phyloP scores from a whole-genome alignment of 2,113 vertebrate species.

The Ptilonorhynchus violaceus region DNA sequence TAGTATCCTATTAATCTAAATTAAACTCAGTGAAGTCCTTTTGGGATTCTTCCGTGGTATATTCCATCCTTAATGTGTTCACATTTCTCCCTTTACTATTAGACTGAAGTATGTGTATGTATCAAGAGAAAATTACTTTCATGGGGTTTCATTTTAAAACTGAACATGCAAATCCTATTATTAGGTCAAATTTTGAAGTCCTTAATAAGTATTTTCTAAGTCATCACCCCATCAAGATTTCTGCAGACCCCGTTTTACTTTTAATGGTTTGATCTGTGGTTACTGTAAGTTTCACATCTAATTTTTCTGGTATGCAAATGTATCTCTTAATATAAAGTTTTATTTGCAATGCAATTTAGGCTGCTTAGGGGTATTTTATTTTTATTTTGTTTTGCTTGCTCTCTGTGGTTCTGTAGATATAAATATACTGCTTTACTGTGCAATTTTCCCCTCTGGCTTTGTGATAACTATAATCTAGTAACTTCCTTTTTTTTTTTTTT shows the following conservation, averaged over 20 bases:
- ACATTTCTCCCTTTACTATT: slow-evolving; percentile 21
- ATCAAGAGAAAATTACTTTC: slow-evolving; percentile 25
- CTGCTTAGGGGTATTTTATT: slow-evolving; percentile 35
- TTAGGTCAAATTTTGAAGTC: not conserved
- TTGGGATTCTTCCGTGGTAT: slow-evolving; percentile 1
- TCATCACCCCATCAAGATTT: not conserved
- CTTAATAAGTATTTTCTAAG: not conserved
- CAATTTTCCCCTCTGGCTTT: slow-evolving; percentile 6
- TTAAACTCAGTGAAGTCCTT: slow-evolving; percentile 52
- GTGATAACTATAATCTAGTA: not conserved
- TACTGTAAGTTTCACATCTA: not conserved
- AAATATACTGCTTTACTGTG: not conserved
- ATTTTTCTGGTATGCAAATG: slow-evolving; percentile 34
- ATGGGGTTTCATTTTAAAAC: slow-evolving; percentile 22
- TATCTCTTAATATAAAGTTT: slow-evolving; percentile 26
- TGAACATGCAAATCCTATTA: slow-evolving; percentile 1
- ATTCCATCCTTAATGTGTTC: slow-evolving; percentile 41
- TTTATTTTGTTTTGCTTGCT: slow-evolving; percentile 46
- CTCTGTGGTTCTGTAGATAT: not conserved
- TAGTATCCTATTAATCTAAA: slow-evolving; percentile 56
- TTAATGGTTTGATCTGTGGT: not conserved
- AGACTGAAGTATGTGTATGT: not conserved
- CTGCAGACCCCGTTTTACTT: not conserved
- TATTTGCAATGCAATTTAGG: slow-evolving; percentile 24
- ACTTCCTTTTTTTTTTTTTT: not conserved